Percentiles rank a stretch among this genome's conserved stretches.
Conservation (phyloP, 1,140 invertebrate genomes). For the Drosophila busckii region DNA sequence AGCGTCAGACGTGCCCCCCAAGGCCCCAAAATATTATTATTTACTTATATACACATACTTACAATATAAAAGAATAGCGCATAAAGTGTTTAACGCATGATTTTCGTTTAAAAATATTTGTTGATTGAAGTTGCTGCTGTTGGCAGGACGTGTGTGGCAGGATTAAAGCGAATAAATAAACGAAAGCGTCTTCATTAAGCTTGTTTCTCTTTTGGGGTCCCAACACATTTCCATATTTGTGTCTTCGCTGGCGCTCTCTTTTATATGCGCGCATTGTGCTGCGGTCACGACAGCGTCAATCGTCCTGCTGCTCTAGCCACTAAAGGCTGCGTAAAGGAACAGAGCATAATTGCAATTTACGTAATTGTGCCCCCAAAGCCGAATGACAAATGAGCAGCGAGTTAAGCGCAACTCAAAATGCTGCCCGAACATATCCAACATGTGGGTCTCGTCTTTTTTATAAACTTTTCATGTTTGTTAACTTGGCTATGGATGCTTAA, state of each 20-base stretch:
- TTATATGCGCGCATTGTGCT: constrained; percentile 15
- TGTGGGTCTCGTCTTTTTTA: constrained; percentile 31
- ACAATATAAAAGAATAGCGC: too few species aligned
- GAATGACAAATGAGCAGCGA: constrained; percentile 59
- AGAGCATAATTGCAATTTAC: constrained; percentile 66
- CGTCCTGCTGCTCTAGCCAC: constrained; percentile 5
- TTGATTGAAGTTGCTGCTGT: too few species aligned
- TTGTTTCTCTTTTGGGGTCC: constrained; percentile 7
- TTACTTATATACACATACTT: too few species aligned
- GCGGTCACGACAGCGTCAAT: constrained; percentile 52
- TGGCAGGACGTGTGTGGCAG: too few species aligned
- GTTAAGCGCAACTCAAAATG: constrained; percentile 20
- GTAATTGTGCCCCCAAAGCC: constrained; percentile 63
- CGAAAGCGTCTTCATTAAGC: too few species aligned
- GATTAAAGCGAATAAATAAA: too few species aligned
- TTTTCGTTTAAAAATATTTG: too few species aligned
- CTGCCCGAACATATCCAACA: constrained; percentile 40
- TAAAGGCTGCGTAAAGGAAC: constrained; percentile 45
- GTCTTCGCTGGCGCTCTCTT: constrained; percentile 18
- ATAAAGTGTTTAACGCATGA: too few species aligned
- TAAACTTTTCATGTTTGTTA: too few species aligned
- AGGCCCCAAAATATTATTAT: too few species aligned
- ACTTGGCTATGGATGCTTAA: too few species aligned
- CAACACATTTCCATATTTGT: constrained; percentile 7
- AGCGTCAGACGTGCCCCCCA: too few species aligned